phyloP scores from a whole-genome alignment of 2,888 invertebrate species.

The Morinoia aosen region DNA sequence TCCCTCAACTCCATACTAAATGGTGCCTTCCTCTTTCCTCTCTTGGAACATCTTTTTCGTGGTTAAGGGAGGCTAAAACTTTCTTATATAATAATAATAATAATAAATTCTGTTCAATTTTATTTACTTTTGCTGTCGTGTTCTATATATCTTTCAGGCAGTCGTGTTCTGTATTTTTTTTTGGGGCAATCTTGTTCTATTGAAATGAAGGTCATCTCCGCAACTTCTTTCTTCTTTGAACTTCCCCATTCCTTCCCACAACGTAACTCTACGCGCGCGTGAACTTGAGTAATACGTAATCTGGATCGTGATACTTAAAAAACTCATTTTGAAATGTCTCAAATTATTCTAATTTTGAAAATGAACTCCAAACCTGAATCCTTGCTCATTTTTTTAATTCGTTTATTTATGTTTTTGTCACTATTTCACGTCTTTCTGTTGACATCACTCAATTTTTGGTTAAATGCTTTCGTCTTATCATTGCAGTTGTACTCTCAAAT shows the following conservation, averaged over 20 bases:
- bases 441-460: not conserved
- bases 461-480: not conserved
- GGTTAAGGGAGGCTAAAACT: too few species aligned
- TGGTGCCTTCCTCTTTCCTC: too few species aligned
- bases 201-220: not conserved
- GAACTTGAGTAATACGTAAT: not conserved
- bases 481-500: not conserved
- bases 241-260: not conserved
- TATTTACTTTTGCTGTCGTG: too few species aligned
- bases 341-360: not conserved
- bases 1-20: too few species aligned
- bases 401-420: not conserved
- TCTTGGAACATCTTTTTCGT: too few species aligned
- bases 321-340: not conserved
- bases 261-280: not conserved
- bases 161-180: not conserved
- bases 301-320: not conserved
- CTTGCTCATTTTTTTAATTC: not conserved
- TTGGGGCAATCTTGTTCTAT: not conserved
- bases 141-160: too few species aligned
- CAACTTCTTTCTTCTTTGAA: not conserved
- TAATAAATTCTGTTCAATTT: too few species aligned
- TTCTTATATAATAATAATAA: too few species aligned
- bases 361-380: not conserved
- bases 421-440: not conserved